Evolutionary conservation across 1,140 invertebrate species (phyloP).

Genomic region (Drosophila watanabei): DNA sequence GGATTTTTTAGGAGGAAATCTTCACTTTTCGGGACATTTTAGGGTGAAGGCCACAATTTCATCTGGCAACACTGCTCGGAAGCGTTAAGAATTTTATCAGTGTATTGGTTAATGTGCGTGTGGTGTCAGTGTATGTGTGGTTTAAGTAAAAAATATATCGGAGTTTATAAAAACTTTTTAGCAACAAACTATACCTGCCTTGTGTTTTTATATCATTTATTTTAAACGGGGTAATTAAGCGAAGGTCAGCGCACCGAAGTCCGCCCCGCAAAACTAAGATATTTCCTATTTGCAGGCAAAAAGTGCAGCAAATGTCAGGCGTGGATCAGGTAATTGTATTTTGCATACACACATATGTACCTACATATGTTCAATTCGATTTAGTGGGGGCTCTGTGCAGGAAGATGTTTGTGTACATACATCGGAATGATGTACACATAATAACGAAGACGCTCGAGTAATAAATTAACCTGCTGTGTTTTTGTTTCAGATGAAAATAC

Average conservation of each 20-base stretch:
- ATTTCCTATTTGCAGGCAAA: slow-evolving; percentile 60
- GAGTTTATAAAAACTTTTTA: slow-evolving; percentile 68
- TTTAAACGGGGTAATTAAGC: slow-evolving; percentile 48
- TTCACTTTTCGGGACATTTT: no score
- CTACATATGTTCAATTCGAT: slow-evolving; percentile 43
- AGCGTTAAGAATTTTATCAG: slow-evolving; percentile 46
- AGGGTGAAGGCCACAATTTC: no score
- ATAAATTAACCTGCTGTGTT: slow-evolving; percentile 41
- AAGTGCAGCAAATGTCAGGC: slow-evolving; percentile 82
- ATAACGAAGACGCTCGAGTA: slow-evolving; percentile 7
- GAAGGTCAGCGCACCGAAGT: neutral
- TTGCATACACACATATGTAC: slow-evolving; percentile 66
- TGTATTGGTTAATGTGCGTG: slow-evolving; percentile 64
- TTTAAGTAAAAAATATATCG: slow-evolving; percentile 74
- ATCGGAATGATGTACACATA: slow-evolving; percentile 24
- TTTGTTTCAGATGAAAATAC: slow-evolving; percentile 79
- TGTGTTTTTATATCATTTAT: slow-evolving; percentile 79
- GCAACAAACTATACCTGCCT: slow-evolving; percentile 61
- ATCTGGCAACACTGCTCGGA: slow-evolving; percentile 5
- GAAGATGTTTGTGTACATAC: slow-evolving; percentile 40
- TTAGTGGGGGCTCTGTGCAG: slow-evolving; percentile 31
- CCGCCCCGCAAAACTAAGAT: slow-evolving; percentile 13
- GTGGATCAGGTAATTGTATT: slow-evolving; percentile 82
- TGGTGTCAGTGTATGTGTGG: slow-evolving; percentile 64
- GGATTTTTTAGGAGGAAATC: no score